Conservation (phyloP, 2,797 vertebrate species). For the Sarcoramphus papa region DNA sequence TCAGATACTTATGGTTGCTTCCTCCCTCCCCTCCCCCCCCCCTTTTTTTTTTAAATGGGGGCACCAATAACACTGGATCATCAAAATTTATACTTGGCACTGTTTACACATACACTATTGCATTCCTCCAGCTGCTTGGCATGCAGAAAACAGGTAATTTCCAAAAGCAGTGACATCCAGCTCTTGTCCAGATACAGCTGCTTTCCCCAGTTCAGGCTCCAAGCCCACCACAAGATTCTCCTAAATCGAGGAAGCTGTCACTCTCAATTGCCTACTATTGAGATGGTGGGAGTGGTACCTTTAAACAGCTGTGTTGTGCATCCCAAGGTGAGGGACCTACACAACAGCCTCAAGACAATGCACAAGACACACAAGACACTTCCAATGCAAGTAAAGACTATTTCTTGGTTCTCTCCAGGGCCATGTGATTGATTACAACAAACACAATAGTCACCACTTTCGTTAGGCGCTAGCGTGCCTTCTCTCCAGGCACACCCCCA, state of each 20-base stretch:
- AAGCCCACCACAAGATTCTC: not conserved
- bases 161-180: not conserved
- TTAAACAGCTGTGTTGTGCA: not conserved
- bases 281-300: not conserved
- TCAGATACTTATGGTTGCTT: not conserved
- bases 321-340: not conserved
- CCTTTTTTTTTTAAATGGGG: not conserved
- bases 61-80: not conserved
- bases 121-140: not conserved
- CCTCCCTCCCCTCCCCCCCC: accelerated
- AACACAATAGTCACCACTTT: not conserved
- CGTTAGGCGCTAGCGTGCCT: accelerated
- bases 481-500: not conserved
- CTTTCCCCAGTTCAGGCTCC: not conserved
- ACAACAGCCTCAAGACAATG: not conserved
- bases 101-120: not conserved
- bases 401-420: not conserved
- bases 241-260: not conserved
- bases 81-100: not conserved
- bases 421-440: not conserved
- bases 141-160: not conserved
- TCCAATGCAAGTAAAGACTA: not conserved
- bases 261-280: not conserved
- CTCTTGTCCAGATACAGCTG: not conserved
- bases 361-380: not conserved